phyloP scores from a whole-genome alignment of 2,888 invertebrate species.

The Drosophila pseudotalamancana region DNA sequence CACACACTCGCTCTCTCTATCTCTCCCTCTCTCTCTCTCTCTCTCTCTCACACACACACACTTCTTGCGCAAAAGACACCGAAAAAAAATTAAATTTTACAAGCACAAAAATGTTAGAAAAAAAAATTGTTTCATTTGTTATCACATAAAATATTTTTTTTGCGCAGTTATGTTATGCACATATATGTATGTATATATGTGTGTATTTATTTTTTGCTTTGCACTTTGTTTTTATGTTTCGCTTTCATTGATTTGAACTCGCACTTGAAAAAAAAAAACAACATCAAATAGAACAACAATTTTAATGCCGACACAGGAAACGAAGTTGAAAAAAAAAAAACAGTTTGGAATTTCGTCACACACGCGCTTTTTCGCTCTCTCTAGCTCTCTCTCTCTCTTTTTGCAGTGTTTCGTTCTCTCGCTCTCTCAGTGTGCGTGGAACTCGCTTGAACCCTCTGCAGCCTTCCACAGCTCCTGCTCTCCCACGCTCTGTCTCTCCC shows the following conservation, averaged over 20 bases:
- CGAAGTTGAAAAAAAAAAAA: constrained; percentile 49
- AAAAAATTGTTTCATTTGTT: constrained; percentile 7
- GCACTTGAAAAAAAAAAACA: constrained; percentile 70
- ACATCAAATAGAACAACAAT: constrained; percentile 49
- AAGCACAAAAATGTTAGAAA: constrained; percentile 33
- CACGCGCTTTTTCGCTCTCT: neutral
- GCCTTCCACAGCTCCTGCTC: neutral
- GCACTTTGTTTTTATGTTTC: constrained; percentile 47
- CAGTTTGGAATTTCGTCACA: constrained; percentile 13
- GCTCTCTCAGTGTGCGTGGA: neutral
- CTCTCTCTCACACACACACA: constrained; percentile 6
- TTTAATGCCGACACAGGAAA: constrained; percentile 59
- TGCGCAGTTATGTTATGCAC: neutral
- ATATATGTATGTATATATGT: too few species aligned
- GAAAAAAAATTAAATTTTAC: constrained; percentile 14
- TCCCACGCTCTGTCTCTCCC: neutral
- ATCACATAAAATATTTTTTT: constrained; percentile 21
- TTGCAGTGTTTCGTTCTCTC: neutral
- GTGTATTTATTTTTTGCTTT: constrained; percentile 4
- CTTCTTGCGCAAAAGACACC: constrained; percentile 37
- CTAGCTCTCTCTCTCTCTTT: neutral
- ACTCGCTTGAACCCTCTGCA: neutral
- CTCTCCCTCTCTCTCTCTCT: neutral
- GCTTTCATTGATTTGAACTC: constrained; percentile 39
- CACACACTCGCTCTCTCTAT: constrained; percentile 14